Evolutionary conservation across 2,888 invertebrate species (phyloP), one percentile per base, ranked within the genome.

Genomic region (Nowickia ferox): DNA sequence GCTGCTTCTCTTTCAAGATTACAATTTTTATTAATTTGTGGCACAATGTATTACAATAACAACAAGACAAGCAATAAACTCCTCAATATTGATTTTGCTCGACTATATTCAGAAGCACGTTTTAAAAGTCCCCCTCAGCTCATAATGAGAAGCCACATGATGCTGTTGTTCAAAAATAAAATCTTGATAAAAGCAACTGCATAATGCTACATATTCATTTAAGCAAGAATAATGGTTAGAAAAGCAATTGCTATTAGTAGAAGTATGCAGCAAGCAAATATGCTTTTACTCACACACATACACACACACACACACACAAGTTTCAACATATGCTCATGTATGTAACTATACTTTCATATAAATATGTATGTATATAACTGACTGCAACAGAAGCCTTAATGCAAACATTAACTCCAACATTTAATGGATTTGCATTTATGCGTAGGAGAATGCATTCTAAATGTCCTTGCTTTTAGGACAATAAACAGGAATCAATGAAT

Each of bases 171-270:
- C 0, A 0, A 17, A 79, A 38, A 30, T n/a, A 17, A 19, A 22
- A 66, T 59, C 13, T 61, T 53, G 42, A 71, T 53, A 74, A 44
- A 66, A 40, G 66, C 57, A 66, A 57, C 42, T 51, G 51, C 22
- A 59, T 74, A 66, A 57, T 66, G 55, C 42, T 57, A 66, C 48
- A 80, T 59, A 72, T 66, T 57, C 55, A 72, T 72, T 42, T n/a
- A 13, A 42, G 46, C 15, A 22, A 79, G 11, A 72, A 55, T 9
- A 61, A 76, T 8, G 55, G 13, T 9, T 11, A 44, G 10, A 48
- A 72, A 42, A 80, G 40, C 55, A 72, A 44, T 69, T 42, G 19
- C 22, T 63, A 38, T n/a, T 40, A 30, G 30, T 30, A 30, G 6
- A 6, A 30, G 30, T 30, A 48, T 66, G 48, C 66, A 30, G 6